A percentile compares a stretch with the other conserved stretches of the same genome.
Conservation (phyloP, 2,888 invertebrate species). For the Lasioglossum leucozonium region DNA sequence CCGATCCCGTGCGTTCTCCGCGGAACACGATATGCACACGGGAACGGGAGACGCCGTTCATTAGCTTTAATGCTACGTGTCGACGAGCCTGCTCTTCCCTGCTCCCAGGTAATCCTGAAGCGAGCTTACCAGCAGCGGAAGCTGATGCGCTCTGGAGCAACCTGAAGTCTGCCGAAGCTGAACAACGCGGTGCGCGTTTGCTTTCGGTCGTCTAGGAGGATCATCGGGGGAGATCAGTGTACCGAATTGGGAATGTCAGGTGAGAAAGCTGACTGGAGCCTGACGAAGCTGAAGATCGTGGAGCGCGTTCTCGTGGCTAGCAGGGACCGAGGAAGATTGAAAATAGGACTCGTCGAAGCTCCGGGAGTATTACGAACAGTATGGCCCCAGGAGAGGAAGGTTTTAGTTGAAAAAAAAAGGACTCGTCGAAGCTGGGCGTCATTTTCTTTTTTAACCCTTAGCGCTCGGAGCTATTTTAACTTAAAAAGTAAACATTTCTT, state of each 20-base stretch:
- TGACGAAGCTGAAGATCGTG: no score
- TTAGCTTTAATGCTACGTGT: slow-evolving; percentile 3
- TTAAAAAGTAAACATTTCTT: no score
- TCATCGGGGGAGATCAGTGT: background rate
- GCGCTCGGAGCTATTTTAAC: no score
- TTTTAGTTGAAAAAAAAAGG: no score
- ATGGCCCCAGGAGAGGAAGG: no score
- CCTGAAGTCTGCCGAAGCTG: background rate
- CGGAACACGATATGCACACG: background rate
- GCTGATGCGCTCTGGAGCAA: background rate
- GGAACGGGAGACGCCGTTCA: background rate
- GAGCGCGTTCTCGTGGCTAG: no score
- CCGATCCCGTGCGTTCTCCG: background rate
- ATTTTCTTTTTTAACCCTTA: no score
- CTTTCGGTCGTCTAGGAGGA: background rate
- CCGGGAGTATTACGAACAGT: no score
- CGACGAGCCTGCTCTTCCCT: background rate
- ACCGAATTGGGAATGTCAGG: background rate
- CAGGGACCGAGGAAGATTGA: background rate
- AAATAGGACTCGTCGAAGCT: no score
- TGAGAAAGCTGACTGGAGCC: background rate
- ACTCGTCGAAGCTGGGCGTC: no score
- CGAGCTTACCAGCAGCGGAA: background rate
- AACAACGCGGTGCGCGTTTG: background rate
- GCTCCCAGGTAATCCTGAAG: background rate